These are phyloP conservation scores for Argyrosomus regius DNA, from an alignment of 2,797 vertebrate genomes.

Conservation along the genomic window DNA sequence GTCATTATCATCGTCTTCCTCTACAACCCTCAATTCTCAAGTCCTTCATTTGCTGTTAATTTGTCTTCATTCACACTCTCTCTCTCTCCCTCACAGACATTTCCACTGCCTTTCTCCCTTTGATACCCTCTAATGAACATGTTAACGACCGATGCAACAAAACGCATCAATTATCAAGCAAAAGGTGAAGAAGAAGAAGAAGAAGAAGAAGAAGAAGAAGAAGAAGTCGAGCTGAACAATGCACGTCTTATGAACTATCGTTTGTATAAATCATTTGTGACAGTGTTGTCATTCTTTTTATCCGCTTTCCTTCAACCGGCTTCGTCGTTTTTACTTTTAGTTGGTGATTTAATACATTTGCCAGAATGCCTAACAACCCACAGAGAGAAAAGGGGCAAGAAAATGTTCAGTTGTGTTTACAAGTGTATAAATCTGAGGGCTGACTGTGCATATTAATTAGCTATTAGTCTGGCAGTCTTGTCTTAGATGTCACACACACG, in stretches of 20 bases:
- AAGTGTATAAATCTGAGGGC: background rate
- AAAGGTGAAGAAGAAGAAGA: background rate
- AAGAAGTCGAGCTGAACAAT: background rate
- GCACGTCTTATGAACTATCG: background rate
- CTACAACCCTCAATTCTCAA: background rate
- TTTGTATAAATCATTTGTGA: too few relatives aligned
- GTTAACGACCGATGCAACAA: background rate
- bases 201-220: background rate
- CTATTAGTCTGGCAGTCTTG: too few relatives aligned
- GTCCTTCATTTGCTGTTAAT: background rate
- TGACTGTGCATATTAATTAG: too few relatives aligned
- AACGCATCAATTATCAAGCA: background rate
- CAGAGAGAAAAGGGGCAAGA: background rate
- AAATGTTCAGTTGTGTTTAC: too few relatives aligned
- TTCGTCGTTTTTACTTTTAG: background rate
- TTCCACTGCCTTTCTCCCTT: background rate
- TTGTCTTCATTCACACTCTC: background rate
- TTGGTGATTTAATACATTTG: background rate
- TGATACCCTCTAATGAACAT: background rate
- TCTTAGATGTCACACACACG: too few relatives aligned
- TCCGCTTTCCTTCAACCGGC: background rate
- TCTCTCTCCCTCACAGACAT: background rate
- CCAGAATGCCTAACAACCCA: background rate
- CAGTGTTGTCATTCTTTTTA: too few relatives aligned
- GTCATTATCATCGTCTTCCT: background rate